Evolutionary conservation across 2,888 invertebrate genomes (phyloP).

Genomic region (Cylindroiulus punctatus): DNA sequence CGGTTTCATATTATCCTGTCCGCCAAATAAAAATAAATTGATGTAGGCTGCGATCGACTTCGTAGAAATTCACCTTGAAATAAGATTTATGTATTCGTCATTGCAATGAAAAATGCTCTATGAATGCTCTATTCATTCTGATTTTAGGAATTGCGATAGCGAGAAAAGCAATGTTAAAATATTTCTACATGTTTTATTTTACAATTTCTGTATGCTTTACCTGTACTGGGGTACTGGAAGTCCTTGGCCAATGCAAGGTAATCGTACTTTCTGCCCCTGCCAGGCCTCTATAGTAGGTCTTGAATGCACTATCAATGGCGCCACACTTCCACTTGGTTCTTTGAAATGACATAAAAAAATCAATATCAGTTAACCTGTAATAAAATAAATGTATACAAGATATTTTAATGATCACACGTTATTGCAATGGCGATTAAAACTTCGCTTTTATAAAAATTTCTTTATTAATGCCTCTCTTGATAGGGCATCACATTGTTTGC

Average conservation of each 20-base stretch:
- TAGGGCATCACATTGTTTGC: no score
- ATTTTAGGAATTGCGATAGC: not conserved
- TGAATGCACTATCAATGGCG: conserved; percentile 58
- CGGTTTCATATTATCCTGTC: no score
- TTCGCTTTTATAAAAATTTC: not conserved
- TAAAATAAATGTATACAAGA: not conserved
- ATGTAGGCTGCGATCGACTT: no score
- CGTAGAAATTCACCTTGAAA: no score
- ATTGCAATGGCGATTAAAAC: not conserved
- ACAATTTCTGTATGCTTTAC: conserved; percentile 47
- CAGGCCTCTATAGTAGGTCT: conserved; percentile 53
- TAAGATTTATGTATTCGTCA: no score
- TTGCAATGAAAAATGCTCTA: no score
- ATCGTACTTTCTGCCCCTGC: conserved; percentile 57
- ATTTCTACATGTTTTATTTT: not conserved
- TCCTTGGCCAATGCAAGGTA: conserved; percentile 59
- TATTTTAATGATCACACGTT: not conserved
- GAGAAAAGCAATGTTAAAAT: not conserved
- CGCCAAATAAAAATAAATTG: no score
- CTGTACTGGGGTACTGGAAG: conserved; percentile 58
- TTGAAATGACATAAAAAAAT: conserved; percentile 9
- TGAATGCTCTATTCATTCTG: no score
- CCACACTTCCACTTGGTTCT: conserved; percentile 58
- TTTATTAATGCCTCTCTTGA: no score
- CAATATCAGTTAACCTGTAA: not conserved